phyloP scores from a whole-genome alignment of 2,113 vertebrate species.

The Lontra canadensis region DNA sequence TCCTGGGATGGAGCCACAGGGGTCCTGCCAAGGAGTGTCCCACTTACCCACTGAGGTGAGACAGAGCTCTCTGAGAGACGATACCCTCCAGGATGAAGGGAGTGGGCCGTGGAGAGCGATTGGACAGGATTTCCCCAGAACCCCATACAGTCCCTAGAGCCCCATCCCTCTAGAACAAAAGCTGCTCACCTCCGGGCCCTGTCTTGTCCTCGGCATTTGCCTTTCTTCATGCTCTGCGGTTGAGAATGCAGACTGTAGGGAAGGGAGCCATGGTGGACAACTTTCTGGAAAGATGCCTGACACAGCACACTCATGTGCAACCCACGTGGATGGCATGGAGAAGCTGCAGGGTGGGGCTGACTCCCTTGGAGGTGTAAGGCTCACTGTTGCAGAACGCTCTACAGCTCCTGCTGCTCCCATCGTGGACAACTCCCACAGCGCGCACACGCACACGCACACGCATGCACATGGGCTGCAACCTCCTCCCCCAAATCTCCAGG shows the following conservation, averaged over 20 bases:
- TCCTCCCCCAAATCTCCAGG: background rate
- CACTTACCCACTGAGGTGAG: background rate
- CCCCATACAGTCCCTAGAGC: background rate
- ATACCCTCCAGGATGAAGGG: background rate
- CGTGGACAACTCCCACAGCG: background rate
- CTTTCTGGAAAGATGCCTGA: background rate
- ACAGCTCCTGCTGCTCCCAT: background rate
- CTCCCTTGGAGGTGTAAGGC: background rate
- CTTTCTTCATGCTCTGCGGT: background rate
- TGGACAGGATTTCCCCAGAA: background rate
- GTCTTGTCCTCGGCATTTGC: background rate
- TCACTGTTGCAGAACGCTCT: background rate
- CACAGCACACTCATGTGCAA: background rate
- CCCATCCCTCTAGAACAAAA: background rate
- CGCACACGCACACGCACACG: background rate
- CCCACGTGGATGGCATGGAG: background rate
- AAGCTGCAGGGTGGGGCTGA: background rate
- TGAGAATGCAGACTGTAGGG: background rate
- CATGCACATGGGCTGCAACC: rapidly evolving
- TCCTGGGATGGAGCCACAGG: background rate
- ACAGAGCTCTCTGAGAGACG: background rate
- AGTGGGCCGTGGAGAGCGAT: rapidly evolving
- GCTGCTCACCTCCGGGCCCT: background rate
- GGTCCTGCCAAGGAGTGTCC: background rate
- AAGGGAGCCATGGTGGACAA: background rate